These are phyloP conservation scores for Meiosimyza decipiens DNA, from an alignment of 2,888 invertebrate genomes.

Conservation along the genomic window DNA sequence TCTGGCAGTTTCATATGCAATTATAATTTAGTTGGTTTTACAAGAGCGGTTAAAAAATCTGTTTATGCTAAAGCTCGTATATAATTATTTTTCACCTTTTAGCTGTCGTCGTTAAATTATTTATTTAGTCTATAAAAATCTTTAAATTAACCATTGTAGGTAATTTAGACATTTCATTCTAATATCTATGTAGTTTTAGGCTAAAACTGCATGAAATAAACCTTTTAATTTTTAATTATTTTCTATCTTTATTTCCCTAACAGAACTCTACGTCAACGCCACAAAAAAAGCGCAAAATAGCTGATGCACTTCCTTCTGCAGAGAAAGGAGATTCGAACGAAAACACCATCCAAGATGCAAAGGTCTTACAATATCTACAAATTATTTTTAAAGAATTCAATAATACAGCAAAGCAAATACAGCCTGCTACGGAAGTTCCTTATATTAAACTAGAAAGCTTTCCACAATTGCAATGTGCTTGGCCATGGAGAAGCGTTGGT, in stretches of 20 bases:
- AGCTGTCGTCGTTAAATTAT: too few relatives aligned
- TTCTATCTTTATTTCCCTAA: too few relatives aligned
- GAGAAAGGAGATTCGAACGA: background rate
- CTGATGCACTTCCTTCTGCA: background rate
- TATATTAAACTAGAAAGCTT: conserved; percentile 40
- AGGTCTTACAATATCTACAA: conserved; percentile 42
- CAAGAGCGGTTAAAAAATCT: too few relatives aligned
- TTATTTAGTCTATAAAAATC: too few relatives aligned
- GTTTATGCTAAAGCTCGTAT: too few relatives aligned
- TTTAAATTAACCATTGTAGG: too few relatives aligned
- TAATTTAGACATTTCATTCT: background rate
- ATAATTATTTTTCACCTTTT: too few relatives aligned
- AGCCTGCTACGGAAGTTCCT: background rate
- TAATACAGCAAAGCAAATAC: background rate
- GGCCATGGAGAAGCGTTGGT: conserved; percentile 60
- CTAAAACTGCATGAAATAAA: too few relatives aligned
- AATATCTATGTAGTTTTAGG: background rate
- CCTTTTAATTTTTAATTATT: conserved; percentile 10
- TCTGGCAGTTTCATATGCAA: too few relatives aligned
- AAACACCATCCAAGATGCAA: background rate
- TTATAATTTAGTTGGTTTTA: too few relatives aligned
- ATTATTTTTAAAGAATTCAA: conserved; percentile 50
- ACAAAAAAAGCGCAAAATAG: conserved; percentile 15
- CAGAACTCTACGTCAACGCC: background rate
- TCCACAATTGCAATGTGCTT: conserved; percentile 50